A percentile compares a stretch with the other conserved stretches of the same genome.
Evolutionary conservation across 2,888 invertebrate genomes (phyloP).

Genomic region (Drosophila anomalata): DNA sequence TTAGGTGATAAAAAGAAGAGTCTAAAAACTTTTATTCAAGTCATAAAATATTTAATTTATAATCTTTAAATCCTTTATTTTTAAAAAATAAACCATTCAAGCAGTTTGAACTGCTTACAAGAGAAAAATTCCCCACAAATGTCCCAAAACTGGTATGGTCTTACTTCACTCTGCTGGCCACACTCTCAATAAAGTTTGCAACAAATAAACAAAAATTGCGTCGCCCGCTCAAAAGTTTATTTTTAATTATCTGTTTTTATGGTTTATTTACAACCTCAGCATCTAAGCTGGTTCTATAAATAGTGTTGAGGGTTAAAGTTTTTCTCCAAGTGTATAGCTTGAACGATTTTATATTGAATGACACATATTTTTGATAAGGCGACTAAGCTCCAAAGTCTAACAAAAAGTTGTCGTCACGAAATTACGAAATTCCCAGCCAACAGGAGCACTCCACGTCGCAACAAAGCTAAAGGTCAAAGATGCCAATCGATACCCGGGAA

Average conservation of each 20-base stretch:
- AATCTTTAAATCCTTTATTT: accelerated
- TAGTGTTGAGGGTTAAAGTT: not conserved
- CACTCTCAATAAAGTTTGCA: not conserved
- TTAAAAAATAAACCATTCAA: not conserved
- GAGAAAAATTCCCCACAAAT: not conserved
- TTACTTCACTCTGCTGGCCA: not conserved
- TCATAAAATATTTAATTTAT: not conserved
- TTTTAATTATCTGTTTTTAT: not conserved
- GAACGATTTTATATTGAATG: not conserved
- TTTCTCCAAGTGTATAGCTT: not conserved
- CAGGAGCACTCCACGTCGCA: constrained; percentile 19
- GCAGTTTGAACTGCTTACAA: not conserved
- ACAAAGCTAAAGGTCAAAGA: constrained; percentile 32
- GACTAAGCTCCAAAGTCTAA: constrained; percentile 24
- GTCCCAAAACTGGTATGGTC: not conserved
- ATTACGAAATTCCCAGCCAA: constrained; percentile 24
- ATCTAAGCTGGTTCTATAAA: not conserved
- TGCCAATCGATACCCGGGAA: constrained; percentile 82
- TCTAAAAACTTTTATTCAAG: too few relatives aligned
- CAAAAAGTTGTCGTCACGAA: not conserved
- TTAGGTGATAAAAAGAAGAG: too few relatives aligned
- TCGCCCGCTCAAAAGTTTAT: not conserved
- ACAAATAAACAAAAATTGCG: constrained; percentile 10
- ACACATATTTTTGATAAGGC: not conserved
- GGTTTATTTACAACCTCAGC: not conserved